Conservation (phyloP, 2,888 invertebrate genomes). For the Cetonia aurata region DNA sequence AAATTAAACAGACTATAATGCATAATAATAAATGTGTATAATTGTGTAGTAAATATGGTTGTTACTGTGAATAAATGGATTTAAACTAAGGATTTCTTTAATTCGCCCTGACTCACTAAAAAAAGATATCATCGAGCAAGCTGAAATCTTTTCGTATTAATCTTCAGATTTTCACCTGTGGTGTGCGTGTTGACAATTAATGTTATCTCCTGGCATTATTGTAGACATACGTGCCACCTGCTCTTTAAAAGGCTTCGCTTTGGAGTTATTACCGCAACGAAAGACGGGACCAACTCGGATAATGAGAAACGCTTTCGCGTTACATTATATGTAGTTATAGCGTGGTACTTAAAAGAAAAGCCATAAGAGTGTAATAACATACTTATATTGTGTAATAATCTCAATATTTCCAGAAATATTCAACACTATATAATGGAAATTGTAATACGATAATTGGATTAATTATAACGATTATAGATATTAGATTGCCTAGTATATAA, state of each 20-base stretch:
- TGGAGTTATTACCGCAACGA: not conserved
- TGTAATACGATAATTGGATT: too few relatives aligned
- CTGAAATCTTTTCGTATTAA: slow-evolving; percentile 1
- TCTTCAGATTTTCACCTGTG: slow-evolving; percentile 12
- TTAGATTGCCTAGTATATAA: too few relatives aligned
- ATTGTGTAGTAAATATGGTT: slow-evolving; percentile 65
- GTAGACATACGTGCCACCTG: not conserved
- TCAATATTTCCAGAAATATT: too few relatives aligned
- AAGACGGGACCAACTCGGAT: not conserved
- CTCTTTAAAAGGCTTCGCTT: slow-evolving; percentile 20
- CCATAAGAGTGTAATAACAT: too few relatives aligned
- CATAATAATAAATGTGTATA: slow-evolving; percentile 59
- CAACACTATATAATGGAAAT: too few relatives aligned
- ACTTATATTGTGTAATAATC: too few relatives aligned
- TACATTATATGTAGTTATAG: too few relatives aligned
- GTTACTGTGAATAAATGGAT: slow-evolving; percentile 65
- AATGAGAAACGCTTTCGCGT: too few relatives aligned
- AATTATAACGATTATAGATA: too few relatives aligned
- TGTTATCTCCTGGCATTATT: slow-evolving; percentile 2
- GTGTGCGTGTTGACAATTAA: slow-evolving; percentile 6
- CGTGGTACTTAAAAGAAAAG: too few relatives aligned
- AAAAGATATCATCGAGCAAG: not conserved
- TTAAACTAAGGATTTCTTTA: slow-evolving; percentile 38
- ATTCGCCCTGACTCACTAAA: not conserved
- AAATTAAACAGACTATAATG: slow-evolving; percentile 13